phyloP scores from a whole-genome alignment of 1,140 invertebrate species.

The Choristoneura fumiferana region DNA sequence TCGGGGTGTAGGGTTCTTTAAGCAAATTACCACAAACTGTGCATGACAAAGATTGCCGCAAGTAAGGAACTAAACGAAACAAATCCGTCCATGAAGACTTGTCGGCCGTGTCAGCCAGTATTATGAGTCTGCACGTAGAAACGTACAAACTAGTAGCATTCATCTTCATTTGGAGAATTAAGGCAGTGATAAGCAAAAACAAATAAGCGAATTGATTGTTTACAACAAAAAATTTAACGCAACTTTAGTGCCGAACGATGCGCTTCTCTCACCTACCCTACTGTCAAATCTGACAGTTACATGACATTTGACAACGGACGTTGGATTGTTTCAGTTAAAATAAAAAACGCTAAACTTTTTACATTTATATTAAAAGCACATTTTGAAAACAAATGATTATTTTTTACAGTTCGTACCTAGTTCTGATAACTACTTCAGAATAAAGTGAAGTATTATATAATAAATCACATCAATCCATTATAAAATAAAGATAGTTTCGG shows the following conservation, averaged over 20 bases:
- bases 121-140: slow-evolving; percentile 88
- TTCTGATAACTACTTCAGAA: too few relatives aligned
- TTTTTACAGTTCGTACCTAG: too few relatives aligned
- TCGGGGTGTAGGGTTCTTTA: slow-evolving; percentile 90
- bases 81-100: slow-evolving; percentile 89
- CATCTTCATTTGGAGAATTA: slow-evolving; percentile 80
- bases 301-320: slow-evolving; percentile 11
- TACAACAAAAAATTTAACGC: slow-evolving; percentile 55
- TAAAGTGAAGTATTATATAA: too few relatives aligned
- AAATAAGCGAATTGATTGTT: slow-evolving; percentile 53
- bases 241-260: slow-evolving; percentile 16
- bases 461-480: too few relatives aligned
- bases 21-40: slow-evolving; percentile 92
- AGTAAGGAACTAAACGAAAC: slow-evolving; percentile 88
- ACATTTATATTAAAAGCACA: too few relatives aligned
- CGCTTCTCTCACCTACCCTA: slow-evolving; percentile 27
- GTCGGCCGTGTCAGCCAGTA: slow-evolving; percentile 81
- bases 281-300: slow-evolving; percentile 34
- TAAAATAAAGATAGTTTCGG: too few relatives aligned
- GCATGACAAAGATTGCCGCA: slow-evolving; percentile 92
- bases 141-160: slow-evolving; percentile 92
- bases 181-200: slow-evolving; percentile 18
- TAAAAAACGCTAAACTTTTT: too few relatives aligned
- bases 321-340: neutral
- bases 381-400: too few relatives aligned